Evolutionary conservation across 2,797 vertebrate genomes (phyloP).

Genomic region (Sebastes iracundus): DNA sequence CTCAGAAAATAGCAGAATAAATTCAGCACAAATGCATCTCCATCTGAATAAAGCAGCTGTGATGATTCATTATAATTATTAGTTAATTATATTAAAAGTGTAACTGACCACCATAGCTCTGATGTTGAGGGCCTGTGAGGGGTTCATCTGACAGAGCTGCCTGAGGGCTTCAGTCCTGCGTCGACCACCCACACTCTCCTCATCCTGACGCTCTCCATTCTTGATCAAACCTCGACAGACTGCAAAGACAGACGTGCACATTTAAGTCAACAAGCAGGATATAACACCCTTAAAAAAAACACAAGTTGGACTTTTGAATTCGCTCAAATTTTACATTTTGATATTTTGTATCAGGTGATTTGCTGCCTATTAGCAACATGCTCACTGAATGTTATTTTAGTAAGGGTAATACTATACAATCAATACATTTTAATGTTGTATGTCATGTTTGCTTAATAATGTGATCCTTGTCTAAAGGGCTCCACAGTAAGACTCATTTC

Average conservation of each 20-base stretch:
- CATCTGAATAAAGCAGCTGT: neutral
- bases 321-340: neutral
- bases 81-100: neutral
- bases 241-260: constrained; percentile 57
- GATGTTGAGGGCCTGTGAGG: constrained; percentile 95
- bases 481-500: neutral
- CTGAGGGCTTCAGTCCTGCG: constrained; percentile 94
- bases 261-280: neutral
- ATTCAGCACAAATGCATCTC: neutral
- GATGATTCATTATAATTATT: neutral
- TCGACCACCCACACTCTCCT: constrained; percentile 94
- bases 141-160: constrained; percentile 98
- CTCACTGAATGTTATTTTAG: neutral
- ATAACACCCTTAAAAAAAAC: neutral
- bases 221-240: constrained; percentile 97
- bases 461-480: neutral
- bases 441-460: neutral
- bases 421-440: neutral
- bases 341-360: neutral
- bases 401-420: neutral
- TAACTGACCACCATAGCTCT: constrained; percentile 97
- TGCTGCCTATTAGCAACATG: neutral
- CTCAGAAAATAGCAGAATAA: neutral
- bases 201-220: constrained; percentile 96
- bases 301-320: neutral